Evolutionary conservation across 2,113 vertebrate genomes (phyloP), one percentile per base, ranked within the genome.

Genomic region (Oncorhynchus gorbuscha): DNA sequence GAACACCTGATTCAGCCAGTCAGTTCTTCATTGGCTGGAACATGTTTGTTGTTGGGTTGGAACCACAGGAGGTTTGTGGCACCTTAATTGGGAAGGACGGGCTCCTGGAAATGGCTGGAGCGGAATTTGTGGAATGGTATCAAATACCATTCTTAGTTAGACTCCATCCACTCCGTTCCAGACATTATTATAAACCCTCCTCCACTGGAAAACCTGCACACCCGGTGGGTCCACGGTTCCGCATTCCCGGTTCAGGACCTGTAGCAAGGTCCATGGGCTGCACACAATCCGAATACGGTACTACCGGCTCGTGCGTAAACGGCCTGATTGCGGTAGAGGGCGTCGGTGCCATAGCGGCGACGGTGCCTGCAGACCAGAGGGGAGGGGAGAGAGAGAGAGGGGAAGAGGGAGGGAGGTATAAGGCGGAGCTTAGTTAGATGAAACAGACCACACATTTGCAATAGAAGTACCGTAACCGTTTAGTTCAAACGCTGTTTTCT

Each of bases 291-390:
- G 28, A 67, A 67, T n/a, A 22, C 8, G 59, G 59, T 62, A 62
- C n/a, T n/a, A n/a, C n/a, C 5, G 32, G 66, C 18, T 9, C 32
- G 32, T 64, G 72, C n/a, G 59, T 30, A 8, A 12, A 45, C 32
- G 58, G 11, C 4, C 61, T 48, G 14, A 74, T 48, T 65, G 61
- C 72, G 39, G 72, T 65, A 74, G 72, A 74, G 72, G 72, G 59
- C 61, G 35, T 48, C 22, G 16, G 59, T 74, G 72, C 59, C n/a
- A 9, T 48, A 26, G 13, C n/a, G 12, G 14, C 12, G 4, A 71
- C 24, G 1, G 70, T 22, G 5, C 20, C 13, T 55, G 14, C 13
- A 16, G 16, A 13, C 3, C 49, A 16, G 14, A 4, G 49, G 4
- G 14, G 13, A 18, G 14, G 39, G 68, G 6, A 14, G 24, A 24